phyloP scores from a whole-genome alignment of 2,113 vertebrate species.

The Melanocharis versteri region DNA sequence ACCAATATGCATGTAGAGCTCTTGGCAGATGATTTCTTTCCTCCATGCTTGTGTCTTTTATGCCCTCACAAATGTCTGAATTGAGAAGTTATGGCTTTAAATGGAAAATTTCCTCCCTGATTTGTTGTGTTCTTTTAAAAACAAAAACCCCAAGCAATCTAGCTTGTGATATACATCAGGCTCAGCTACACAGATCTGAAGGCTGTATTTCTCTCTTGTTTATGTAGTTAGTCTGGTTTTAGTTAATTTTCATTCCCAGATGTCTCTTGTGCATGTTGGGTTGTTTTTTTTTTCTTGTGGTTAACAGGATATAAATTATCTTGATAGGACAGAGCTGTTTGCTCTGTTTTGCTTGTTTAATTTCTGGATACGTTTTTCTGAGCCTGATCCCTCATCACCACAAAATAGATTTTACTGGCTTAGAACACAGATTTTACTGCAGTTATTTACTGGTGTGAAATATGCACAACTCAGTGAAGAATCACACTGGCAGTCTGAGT shows the following conservation, averaged over 20 bases:
- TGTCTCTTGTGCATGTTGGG: background rate
- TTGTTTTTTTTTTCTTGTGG: background rate
- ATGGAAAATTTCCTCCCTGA: background rate
- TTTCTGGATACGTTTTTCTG: background rate
- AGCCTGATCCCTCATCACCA: background rate
- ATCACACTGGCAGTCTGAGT: background rate
- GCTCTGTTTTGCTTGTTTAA: background rate
- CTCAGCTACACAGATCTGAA: background rate
- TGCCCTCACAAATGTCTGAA: background rate
- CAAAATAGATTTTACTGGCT: background rate
- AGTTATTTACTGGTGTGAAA: background rate
- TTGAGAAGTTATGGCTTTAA: background rate
- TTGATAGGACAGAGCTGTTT: background rate
- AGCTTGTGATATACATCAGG: background rate
- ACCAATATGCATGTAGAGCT: background rate
- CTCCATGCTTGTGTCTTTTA: background rate
- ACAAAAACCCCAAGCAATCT: background rate
- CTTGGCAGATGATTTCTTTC: background rate
- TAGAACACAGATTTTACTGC: background rate
- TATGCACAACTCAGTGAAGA: background rate
- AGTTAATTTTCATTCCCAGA: slow-evolving; percentile 55
- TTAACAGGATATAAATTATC: slow-evolving; percentile 31
- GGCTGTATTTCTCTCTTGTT: slow-evolving; percentile 31
- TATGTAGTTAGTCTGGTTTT: background rate
- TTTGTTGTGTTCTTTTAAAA: slow-evolving; percentile 4